Evolutionary conservation across 2,888 invertebrate genomes (phyloP), one percentile per base, ranked within the genome.

Genomic region (Autographa pulchrina): DNA sequence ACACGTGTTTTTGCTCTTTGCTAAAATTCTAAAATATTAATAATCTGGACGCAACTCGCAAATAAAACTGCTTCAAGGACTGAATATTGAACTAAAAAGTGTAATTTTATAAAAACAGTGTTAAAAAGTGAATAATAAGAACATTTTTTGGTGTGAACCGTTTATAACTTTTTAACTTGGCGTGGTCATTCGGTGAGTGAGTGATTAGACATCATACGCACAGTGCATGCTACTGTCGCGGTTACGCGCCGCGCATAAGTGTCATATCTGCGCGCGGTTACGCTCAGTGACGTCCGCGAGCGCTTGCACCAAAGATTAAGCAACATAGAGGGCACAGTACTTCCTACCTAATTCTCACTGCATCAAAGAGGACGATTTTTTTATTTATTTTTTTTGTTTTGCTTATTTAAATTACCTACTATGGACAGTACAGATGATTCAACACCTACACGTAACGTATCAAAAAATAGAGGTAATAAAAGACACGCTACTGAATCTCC

Each of bases 301-400:
- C 16, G 62, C 62, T 16, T 32, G 58, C 58, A 32, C 58, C 62
- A 62, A 58, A 68, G 68, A 68, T 5, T 14, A 68, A 32, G 13
- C 16, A 62, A 48, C 62, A 32, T 9, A 62, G 62, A 68, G 41
- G 56, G 56, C 41, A n/a, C 56, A 52, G 20, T 58, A 32, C 9
- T 43, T 60, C 4, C 18, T 58, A 31, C 68, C 68, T 68, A 62
- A 7, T 48, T 41, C 2, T 5, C 20, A 7, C 20, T 41, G 54
- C 62, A 25, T 62, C 68, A 8, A n/a, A 8, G 65, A 65, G 52
- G 52, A n/a, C n/a, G 52, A 9, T 13, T 41, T 13, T 41, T 41
- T 41, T 13, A 11, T 41, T 0, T 9, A 16, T 6, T 43, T 5
- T 43, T 14, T 43, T 5, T 43, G 14, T 43, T 16, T 2, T 11